Base-by-base conservation (phyloP, 2,888 invertebrate genomes). In the Eutolmus rufibarbis region DNA sequence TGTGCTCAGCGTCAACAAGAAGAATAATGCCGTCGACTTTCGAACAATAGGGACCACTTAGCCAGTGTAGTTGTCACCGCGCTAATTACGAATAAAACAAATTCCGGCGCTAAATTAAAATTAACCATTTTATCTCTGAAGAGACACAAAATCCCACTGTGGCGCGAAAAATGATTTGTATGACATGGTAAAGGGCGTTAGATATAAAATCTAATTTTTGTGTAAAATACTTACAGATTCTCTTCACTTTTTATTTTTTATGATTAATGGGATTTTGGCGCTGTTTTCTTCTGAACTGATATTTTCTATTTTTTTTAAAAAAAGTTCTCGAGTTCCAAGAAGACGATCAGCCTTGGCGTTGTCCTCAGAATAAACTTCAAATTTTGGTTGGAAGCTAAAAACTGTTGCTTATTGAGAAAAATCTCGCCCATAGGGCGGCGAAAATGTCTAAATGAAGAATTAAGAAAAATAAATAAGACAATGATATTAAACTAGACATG, bases 61-160 rank as follows among this genome's bases (percentile, higher is more conserved):
- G 12, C 12, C 43, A 14, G 23, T 78, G 37, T 43, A 78, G 43
- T 78, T 78, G 78, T 78, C 37, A 40, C 78, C 23, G 82, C 9
- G 56, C 82, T 82, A 82, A 82, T 82, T 82, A 66, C 82, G 82
- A 57, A 66, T 57, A 82, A 51, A 82, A 82, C 57, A 57, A 82
- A 82, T 82, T 82, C 66, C 82, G 82, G 82, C 82, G 82, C 82
- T 82, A 37, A 82, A 82, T 82, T 37, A 57, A 37, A 66, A 82
- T 66, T 66, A 23, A 2, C 23, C 66, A 16, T 23, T 23, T 0
- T 28, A 2, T 23, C 43, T 43, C 0, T 43, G 1, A 46, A 46
- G 28, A 66, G 16, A 66, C 23, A 28, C 19, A 19, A 66, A 66
- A 66, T 66, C 9, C 12, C 28, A 8, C 14, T 23, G 66, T 23